Evolutionary conservation across 2,113 vertebrate species (phyloP).

Genomic region (Cygnus atratus): DNA sequence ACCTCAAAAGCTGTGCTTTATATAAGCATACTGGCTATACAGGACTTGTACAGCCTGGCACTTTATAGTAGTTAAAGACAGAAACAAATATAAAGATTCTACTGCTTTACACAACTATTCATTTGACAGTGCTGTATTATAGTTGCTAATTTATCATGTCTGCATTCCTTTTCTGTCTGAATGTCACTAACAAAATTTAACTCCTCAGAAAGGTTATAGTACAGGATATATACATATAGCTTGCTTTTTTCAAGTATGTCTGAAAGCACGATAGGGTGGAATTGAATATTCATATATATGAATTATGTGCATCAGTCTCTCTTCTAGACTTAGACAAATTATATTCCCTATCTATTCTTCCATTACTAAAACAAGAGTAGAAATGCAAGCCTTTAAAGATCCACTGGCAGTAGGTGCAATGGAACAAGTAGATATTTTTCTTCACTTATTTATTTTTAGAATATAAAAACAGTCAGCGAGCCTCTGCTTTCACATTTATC

Average conservation of each 20-base stretch:
- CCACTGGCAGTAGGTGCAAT: background rate
- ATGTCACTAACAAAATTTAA: background rate
- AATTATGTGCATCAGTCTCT: background rate
- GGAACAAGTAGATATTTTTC: background rate
- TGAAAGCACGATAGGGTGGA: background rate
- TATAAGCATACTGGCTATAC: background rate
- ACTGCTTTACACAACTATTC: background rate
- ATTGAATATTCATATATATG: background rate
- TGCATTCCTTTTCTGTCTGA: background rate
- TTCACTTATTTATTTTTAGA: background rate
- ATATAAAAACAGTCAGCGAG: background rate
- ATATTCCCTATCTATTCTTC: background rate
- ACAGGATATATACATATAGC: background rate
- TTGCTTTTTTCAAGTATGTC: background rate
- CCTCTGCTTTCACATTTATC: background rate
- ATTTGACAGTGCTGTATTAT: background rate
- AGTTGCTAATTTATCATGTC: background rate
- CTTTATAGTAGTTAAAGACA: background rate
- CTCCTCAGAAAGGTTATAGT: background rate
- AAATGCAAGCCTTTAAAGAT: background rate
- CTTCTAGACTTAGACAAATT: background rate
- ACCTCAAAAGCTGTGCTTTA: background rate
- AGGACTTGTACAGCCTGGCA: background rate
- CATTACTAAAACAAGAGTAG: background rate
- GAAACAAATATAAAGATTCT: background rate